These are phyloP conservation scores for Monarcha castaneiventris DNA, from an alignment of 2,113 vertebrate species.

Conservation along the genomic window DNA sequence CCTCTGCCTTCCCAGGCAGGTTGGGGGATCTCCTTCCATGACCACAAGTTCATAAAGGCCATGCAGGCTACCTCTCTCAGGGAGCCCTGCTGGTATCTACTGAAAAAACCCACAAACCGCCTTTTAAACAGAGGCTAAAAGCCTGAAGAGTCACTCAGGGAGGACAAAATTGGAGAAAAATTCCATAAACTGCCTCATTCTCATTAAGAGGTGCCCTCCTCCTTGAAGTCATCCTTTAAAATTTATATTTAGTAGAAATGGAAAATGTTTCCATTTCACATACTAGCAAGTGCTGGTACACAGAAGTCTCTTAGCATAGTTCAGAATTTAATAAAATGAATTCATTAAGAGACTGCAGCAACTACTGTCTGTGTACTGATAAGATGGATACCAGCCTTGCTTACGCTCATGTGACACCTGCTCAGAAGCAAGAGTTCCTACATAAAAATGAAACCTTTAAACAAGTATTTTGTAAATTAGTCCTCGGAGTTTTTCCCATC, in stretches of 20 bases:
- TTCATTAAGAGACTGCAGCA: not conserved
- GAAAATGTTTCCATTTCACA: not conserved
- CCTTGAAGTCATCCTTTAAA: not conserved
- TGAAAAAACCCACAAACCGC: not conserved
- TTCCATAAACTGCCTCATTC: not conserved
- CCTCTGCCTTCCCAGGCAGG: not conserved
- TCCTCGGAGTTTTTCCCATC: not conserved
- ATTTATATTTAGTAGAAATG: not conserved
- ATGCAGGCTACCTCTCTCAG: not conserved
- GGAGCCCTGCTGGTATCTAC: not conserved
- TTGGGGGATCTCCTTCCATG: rapidly evolving
- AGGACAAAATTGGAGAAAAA: not conserved
- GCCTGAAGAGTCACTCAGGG: not conserved
- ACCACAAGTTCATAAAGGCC: not conserved
- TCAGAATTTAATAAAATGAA: not conserved
- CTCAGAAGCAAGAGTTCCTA: not conserved
- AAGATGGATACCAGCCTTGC: not conserved
- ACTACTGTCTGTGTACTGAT: not conserved
- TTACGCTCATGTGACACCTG: not conserved
- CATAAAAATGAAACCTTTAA: not conserved
- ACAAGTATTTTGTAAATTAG: not conserved
- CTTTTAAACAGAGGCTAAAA: not conserved
- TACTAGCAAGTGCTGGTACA: not conserved
- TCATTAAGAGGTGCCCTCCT: not conserved
- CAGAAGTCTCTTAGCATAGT: not conserved